These are phyloP conservation scores for Pagrus major DNA, from an alignment of 2,113 vertebrate species.

Conservation along the genomic window DNA sequence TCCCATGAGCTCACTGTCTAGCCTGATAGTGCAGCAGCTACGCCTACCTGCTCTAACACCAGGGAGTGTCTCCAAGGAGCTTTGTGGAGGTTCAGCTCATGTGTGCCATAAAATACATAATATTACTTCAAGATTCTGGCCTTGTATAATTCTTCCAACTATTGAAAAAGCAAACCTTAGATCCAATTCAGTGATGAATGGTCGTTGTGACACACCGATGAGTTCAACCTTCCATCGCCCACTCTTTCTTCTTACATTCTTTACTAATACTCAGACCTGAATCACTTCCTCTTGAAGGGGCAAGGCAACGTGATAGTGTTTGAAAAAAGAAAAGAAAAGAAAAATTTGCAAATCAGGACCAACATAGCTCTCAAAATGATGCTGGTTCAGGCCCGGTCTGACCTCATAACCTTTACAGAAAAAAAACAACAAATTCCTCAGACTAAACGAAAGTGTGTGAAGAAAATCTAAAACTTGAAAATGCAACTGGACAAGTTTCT, in stretches of 20 bases:
- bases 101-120: constrained; percentile 27
- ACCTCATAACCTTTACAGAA: not conserved
- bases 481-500: constrained; percentile 9
- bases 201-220: constrained; percentile 38
- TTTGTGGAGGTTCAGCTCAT: constrained; percentile 25
- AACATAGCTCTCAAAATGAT: constrained; percentile 7
- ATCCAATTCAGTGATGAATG: constrained; percentile 5
- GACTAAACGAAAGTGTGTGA: not conserved
- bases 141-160: constrained; percentile 3
- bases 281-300: constrained; percentile 61
- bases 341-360: constrained; percentile 7
- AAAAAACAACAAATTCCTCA: not conserved
- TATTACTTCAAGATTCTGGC: not conserved
- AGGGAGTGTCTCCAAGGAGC: constrained; percentile 52
- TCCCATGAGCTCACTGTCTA: constrained; percentile 83
- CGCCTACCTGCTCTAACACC: constrained; percentile 57
- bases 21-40: constrained; percentile 65
- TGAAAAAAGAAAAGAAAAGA: too few species aligned
- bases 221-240: constrained; percentile 48
- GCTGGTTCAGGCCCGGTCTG: not conserved
- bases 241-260: constrained; percentile 43
- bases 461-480: not conserved
- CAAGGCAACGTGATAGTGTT: constrained; percentile 39
- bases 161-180: constrained; percentile 6
- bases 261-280: constrained; percentile 54